These are phyloP conservation scores for Polia nebulosa DNA, from an alignment of 2,888 invertebrate genomes.

Conservation along the genomic window DNA sequence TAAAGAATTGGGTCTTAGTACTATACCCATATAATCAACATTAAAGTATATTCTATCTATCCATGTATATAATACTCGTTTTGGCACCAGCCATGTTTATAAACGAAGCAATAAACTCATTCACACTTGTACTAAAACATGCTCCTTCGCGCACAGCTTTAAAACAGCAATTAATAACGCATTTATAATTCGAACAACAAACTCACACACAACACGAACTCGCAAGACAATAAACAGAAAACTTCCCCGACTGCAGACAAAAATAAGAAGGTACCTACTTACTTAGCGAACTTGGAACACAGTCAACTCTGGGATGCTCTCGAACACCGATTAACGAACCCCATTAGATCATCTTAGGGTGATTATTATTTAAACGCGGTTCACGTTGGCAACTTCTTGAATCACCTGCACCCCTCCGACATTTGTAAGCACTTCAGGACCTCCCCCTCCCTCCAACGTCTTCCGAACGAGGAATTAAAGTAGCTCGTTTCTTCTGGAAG, in stretches of 20 bases:
- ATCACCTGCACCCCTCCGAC: constrained; percentile 58
- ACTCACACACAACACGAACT: constrained; percentile 3
- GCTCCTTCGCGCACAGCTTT: neutral
- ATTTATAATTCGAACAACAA: constrained; percentile 20
- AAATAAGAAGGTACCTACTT: constrained; percentile 38
- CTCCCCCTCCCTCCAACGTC: neutral
- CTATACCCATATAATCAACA: neutral
- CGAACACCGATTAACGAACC: constrained; percentile 58
- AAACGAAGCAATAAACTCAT: neutral
- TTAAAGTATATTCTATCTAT: too few species aligned
- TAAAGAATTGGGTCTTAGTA: neutral
- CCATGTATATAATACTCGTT: too few species aligned
- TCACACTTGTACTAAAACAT: neutral
- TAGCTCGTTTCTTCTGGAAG: constrained; percentile 40
- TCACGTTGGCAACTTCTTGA: constrained; percentile 58
- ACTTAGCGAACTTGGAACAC: constrained; percentile 34
- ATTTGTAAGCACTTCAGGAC: constrained; percentile 59
- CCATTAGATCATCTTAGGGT: constrained; percentile 57
- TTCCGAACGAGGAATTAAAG: constrained; percentile 40
- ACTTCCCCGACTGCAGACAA: constrained; percentile 39
- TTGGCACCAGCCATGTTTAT: neutral
- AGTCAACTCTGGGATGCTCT: constrained; percentile 41
- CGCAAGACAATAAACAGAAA: constrained; percentile 29
- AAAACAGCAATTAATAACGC: constrained; percentile 30
- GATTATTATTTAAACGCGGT: constrained; percentile 63